Conservation (phyloP, 2,797 vertebrate genomes). For the Anguilla pacifica region DNA sequence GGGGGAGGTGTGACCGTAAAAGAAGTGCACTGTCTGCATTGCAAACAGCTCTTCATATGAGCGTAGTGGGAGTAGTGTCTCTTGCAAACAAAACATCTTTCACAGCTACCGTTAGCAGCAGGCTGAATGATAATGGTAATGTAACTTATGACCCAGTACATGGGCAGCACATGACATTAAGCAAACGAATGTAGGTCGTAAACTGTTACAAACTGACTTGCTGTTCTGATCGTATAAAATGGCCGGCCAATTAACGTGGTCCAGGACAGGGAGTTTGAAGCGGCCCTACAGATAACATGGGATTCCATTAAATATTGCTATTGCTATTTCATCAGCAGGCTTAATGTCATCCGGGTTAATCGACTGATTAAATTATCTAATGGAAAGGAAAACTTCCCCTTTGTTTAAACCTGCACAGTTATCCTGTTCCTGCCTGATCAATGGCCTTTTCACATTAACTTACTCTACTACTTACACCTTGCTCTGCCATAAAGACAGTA, state of each 20-base stretch:
- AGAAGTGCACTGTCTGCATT: not conserved
- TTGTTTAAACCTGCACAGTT: not conserved
- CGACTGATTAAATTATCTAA: not conserved
- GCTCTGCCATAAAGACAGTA: not conserved
- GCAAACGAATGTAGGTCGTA: no score
- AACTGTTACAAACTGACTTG: no score
- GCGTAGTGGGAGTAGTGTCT: not conserved
- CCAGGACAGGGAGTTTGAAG: no score
- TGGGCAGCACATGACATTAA: no score
- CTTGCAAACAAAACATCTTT: no score
- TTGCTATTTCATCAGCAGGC: not conserved
- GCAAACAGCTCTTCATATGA: not conserved
- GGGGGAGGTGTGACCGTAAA: not conserved
- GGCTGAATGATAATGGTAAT: no score
- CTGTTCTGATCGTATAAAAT: no score
- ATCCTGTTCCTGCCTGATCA: not conserved
- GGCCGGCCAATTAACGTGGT: no score
- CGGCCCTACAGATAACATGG: not conserved
- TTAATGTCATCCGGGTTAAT: not conserved
- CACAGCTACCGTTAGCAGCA: no score
- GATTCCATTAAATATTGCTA: not conserved
- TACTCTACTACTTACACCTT: not conserved
- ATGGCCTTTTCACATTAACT: not conserved
- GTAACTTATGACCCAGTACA: no score
- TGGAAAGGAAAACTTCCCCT: not conserved